phyloP scores from a whole-genome alignment of 2,797 vertebrate genomes.

The Rhinophrynus dorsalis region DNA sequence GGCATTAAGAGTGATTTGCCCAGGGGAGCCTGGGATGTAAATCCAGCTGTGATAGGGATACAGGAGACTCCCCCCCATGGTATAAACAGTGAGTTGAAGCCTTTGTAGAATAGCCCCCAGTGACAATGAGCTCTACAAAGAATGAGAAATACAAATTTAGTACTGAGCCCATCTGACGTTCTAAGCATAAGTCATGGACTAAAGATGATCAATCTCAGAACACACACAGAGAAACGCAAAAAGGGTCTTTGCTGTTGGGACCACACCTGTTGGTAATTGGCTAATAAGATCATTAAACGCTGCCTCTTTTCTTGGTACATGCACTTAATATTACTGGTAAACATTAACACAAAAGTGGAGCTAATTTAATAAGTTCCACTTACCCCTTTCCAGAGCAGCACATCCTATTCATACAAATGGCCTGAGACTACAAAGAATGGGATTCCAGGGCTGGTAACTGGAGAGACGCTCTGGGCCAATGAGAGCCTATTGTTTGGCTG shows the following conservation, averaged over 20 bases:
- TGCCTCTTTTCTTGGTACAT: conserved; percentile 2
- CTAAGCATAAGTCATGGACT: no score
- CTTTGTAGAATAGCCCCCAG: no score
- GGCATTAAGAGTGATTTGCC: no score
- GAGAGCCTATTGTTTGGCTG: conserved; percentile 18
- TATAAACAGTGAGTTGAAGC: no score
- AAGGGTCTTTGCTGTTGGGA: neutral
- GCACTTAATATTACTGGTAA: conserved; percentile 22
- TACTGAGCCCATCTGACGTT: no score
- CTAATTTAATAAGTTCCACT: conserved; percentile 46
- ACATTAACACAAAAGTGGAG: conserved; percentile 31
- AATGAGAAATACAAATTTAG: no score
- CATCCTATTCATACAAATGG: neutral
- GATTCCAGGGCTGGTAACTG: conserved; percentile 27
- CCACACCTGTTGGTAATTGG: conserved; percentile 39
- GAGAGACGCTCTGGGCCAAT: conserved; percentile 2
- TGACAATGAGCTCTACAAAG: no score
- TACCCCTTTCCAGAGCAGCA: conserved; percentile 2
- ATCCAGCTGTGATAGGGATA: no score
- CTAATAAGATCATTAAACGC: conserved; percentile 41
- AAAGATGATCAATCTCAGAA: neutral
- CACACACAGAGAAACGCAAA: neutral
- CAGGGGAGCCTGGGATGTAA: no score
- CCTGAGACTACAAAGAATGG: neutral
- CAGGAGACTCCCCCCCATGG: no score